A percentile compares a stretch with the other conserved stretches of the same genome.
These are phyloP conservation scores for Prunella fulvescens DNA, from an alignment of 2,113 vertebrate genomes.

Conservation along the genomic window DNA sequence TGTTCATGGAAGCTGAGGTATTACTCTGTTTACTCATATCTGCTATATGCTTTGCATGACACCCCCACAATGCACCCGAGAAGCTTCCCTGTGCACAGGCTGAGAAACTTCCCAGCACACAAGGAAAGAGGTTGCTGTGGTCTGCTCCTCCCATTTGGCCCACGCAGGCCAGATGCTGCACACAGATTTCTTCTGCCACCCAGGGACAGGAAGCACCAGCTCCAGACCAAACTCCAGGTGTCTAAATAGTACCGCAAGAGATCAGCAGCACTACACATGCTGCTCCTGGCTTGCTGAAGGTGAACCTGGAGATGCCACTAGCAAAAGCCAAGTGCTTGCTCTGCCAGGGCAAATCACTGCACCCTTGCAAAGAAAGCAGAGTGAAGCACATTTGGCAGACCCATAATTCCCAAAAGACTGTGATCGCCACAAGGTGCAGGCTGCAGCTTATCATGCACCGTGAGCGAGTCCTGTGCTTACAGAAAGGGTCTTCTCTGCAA, in stretches of 20 bases:
- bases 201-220: background rate
- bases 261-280: background rate
- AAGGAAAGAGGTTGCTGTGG: background rate
- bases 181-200: background rate
- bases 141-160: background rate
- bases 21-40: background rate
- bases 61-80: background rate
- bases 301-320: background rate
- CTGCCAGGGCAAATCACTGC: background rate
- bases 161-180: background rate
- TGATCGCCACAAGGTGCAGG: fast-evolving
- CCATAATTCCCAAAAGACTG: background rate
- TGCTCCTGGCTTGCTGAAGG: background rate
- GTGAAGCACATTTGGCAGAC: background rate
- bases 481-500: background rate
- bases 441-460: background rate
- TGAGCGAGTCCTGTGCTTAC: background rate
- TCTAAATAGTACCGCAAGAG: background rate
- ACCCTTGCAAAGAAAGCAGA: background rate
- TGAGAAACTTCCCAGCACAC: background rate
- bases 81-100: background rate
- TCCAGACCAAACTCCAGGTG: background rate
- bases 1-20: background rate
- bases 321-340: background rate
- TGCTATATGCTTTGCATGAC: background rate